These are phyloP conservation scores for Leistus spinibarbis DNA, from an alignment of 2,888 invertebrate genomes.

Conservation along the genomic window DNA sequence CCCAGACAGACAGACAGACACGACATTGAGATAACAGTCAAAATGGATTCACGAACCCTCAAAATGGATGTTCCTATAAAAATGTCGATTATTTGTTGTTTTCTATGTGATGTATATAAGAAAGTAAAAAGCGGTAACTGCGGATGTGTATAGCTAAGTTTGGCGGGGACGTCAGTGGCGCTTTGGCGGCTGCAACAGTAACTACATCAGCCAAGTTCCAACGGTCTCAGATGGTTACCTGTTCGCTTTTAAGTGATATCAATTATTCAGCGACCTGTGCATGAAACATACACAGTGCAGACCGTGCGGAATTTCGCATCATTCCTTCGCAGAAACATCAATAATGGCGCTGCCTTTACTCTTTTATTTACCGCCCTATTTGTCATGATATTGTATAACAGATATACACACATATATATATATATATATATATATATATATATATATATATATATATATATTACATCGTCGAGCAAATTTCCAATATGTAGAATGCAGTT, in stretches of 20 bases:
- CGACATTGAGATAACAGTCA: too few relatives aligned
- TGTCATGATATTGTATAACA: too few relatives aligned
- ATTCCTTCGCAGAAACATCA: not conserved
- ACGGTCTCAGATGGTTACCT: slow-evolving; percentile 42
- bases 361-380: too few relatives aligned
- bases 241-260: slow-evolving; percentile 47
- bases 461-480: not conserved
- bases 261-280: slow-evolving; percentile 45
- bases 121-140: not conserved
- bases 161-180: not conserved
- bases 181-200: not conserved
- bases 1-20: too few relatives aligned
- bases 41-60: too few relatives aligned
- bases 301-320: slow-evolving; percentile 41
- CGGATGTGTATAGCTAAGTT: not conserved
- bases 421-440: too few relatives aligned
- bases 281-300: slow-evolving; percentile 32
- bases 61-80: too few relatives aligned
- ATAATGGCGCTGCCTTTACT: too few relatives aligned
- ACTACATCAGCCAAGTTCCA: slow-evolving; percentile 3
- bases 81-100: too few relatives aligned
- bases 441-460: too few relatives aligned
- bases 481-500: not conserved
- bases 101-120: too few relatives aligned
- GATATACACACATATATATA: too few relatives aligned